phyloP scores from a whole-genome alignment of 2,888 invertebrate species.

The Callyntrura sp. region DNA sequence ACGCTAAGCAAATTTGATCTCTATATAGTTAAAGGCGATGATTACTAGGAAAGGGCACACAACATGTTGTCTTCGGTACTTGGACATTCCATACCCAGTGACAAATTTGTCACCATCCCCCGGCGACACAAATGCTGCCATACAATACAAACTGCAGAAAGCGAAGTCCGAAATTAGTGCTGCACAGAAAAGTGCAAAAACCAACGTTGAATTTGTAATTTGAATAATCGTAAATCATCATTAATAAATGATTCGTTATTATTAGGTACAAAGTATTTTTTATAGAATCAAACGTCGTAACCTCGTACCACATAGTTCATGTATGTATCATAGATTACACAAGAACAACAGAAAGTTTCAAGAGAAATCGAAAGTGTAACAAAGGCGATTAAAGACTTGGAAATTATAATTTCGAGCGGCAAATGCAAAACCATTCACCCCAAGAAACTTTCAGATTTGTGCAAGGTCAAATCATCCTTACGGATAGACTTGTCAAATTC shows the following conservation, averaged over 20 bases:
- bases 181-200: constrained; percentile 50
- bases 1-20: too few relatives aligned
- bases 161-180: constrained; percentile 20
- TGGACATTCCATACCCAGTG: not conserved
- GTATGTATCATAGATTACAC: constrained; percentile 71
- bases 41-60: constrained; percentile 18
- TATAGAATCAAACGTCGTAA: not conserved
- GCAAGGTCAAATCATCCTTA: constrained; percentile 43
- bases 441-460: constrained; percentile 51
- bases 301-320: not conserved
- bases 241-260: not conserved
- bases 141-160: constrained; percentile 43
- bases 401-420: constrained; percentile 1
- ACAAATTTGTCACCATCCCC: not conserved
- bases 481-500: constrained; percentile 45
- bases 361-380: constrained; percentile 53
- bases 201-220: constrained; percentile 66
- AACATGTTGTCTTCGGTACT: constrained; percentile 30
- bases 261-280: not conserved
- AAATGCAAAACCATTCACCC: constrained; percentile 57
- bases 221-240: not conserved
- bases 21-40: too few relatives aligned
- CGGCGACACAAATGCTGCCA: constrained; percentile 24
- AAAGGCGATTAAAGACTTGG: constrained; percentile 30
- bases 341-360: constrained; percentile 53